A percentile compares a stretch with the other conserved stretches of the same genome.
Evolutionary conservation across 2,888 invertebrate genomes (phyloP).

Genomic region (Steinernema hermaphroditum): DNA sequence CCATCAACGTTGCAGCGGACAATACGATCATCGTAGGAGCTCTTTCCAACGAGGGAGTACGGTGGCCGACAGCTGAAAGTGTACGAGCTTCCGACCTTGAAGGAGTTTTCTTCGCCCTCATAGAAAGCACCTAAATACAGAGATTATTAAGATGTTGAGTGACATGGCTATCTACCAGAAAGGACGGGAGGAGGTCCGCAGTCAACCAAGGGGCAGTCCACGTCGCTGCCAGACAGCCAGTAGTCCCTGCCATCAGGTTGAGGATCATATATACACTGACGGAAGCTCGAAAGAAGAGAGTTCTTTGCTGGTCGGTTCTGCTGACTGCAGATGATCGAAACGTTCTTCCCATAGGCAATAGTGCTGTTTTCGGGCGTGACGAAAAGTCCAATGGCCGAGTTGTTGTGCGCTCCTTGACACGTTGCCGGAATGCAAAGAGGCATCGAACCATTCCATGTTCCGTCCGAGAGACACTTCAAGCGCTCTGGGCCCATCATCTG

Average conservation of each 20-base stretch:
- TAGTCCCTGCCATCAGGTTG: conserved; percentile 72
- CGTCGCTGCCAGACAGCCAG: conserved; percentile 64
- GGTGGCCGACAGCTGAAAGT: conserved; percentile 90
- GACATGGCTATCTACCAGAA: conserved; percentile 71
- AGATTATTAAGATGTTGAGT: not conserved
- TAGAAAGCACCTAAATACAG: conserved; percentile 77
- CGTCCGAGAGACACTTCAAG: conserved; percentile 83
- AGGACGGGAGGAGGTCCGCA: conserved; percentile 89
- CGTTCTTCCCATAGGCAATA: conserved; percentile 63
- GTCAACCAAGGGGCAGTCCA: conserved; percentile 73
- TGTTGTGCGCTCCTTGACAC: conserved; percentile 64
- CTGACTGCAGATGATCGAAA: conserved; percentile 62
- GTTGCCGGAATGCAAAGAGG: conserved; percentile 81
- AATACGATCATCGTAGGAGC: conserved; percentile 85
- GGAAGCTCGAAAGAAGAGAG: conserved; percentile 81
- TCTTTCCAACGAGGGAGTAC: conserved; percentile 88
- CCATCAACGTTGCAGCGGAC: conserved; percentile 87
- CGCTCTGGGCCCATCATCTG: conserved; percentile 85
- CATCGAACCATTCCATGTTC: conserved; percentile 88
- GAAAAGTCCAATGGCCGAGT: conserved; percentile 61
- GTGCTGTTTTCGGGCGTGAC: conserved; percentile 56
- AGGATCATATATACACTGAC: conserved; percentile 94
- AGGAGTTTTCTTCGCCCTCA: conserved; percentile 72
- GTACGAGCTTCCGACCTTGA: conserved; percentile 82
- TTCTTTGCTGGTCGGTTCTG: conserved; percentile 55